Evolutionary conservation across 2,797 vertebrate species (phyloP), one percentile per base, ranked within the genome.

Genomic region (Sylvilagus floridanus): DNA sequence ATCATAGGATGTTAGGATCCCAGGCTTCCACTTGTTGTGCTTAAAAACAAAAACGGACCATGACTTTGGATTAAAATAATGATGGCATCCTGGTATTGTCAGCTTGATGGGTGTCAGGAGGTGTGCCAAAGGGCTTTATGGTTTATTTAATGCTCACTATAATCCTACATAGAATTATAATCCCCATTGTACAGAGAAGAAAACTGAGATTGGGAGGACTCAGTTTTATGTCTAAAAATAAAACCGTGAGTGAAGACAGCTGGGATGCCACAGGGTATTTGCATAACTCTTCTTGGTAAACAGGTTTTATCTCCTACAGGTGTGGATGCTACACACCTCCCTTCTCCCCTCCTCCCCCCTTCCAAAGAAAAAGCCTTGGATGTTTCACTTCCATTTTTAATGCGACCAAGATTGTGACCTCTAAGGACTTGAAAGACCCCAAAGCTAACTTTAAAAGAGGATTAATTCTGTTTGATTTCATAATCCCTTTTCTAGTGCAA

Each of bases 401-500:
- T 26, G 35, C 79, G 47, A 57, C 14, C 30, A 88, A 93, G 22
- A 57, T 63, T 57, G 57, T 42, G 57, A 89, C 66, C 52, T n/a
- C 5, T 3, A 47, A 8, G 21, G 11, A 75, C 69, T 57, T 28
- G 62, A 75, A 95, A 91, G 69, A 77, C 60, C 72, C 84, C 77
- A 69, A 79, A 84, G 91, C 57, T 78, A 62, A 30, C 42, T 4
- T 14, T 62, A 52, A 88, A 37, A 90, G n/a, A 79, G 19, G 63
- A 82, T 65, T 62, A 11, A 19, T 35, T 78, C 88, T 63, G 37
- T 28, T 91, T 90, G 76, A 77, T 93, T 94, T 95, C 84, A 17
- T 65, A 73, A 85, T 88, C n/a, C 24, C 26, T 28, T 50, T 88
- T 91, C 77, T 37, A 93, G 30, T 17, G 16, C 35, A 90, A 93